Evolutionary conservation across 1,140 invertebrate species (phyloP), one percentile per base, ranked within the genome.

Genomic region (Rhynchophorus ferrugineus): DNA sequence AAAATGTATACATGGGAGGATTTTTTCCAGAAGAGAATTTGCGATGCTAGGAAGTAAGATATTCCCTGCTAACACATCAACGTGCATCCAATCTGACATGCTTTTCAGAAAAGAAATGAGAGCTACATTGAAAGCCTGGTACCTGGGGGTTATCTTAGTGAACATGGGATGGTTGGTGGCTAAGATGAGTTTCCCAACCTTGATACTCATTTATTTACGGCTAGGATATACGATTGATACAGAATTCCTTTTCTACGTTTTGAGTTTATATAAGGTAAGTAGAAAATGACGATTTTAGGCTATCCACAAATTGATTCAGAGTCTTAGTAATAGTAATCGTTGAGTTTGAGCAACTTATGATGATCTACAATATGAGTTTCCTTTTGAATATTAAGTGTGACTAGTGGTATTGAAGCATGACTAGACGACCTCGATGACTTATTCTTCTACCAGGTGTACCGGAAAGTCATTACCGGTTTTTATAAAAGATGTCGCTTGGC

Each of bases 1-100:
- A 95, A 95, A 71, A 91, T 93, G 87, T 91, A 90, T 63, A 81
- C 84, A 0, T 92, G 89, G 89, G 87, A 91, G 64, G 77, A 80
- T 29, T 85, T 85, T 0, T 91, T 91, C 62, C 81, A 81, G 3
- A 74, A 73, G 34, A 72, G 87, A 24, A 78, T 89, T 8, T 47
- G 35, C 34, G 41, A 44, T 11, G 42, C 53, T 3, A 49, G 61
- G 52, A 54, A 50, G 60, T 60, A 44, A 44, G 41, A 54, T 19
- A 7, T 18, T 18, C 14, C 3, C 22, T 14, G 5, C 17, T 8
- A 29, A 18, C 21, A 20, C 6, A 5, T 6, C 8, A 33, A 43
- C 42, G 19, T n/a, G 18, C 2, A 14, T 21, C n/a, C n/a, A n/a
- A n/a, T n/a, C n/a, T n/a, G n/a, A n/a, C n/a, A n/a, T n/a, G n/a